Conservation (phyloP, 1,140 invertebrate species). For the Oryctes rhinoceros region DNA sequence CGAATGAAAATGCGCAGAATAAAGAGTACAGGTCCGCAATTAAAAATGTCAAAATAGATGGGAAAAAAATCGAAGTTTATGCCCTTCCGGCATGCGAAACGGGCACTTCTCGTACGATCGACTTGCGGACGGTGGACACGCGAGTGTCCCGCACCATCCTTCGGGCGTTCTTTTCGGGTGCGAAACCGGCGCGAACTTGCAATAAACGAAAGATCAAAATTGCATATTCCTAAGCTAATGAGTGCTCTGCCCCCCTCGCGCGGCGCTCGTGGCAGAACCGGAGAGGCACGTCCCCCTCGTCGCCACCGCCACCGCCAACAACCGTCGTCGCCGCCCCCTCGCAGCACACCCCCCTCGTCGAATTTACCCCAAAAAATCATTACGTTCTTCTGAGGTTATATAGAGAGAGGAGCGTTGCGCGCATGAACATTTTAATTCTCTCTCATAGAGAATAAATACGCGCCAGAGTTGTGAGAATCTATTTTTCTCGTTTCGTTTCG, state of each 20-base stretch:
- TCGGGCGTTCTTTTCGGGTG: slow-evolving; percentile 34
- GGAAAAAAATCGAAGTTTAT: slow-evolving; percentile 46
- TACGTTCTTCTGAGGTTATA: slow-evolving; percentile 59
- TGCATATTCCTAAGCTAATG: slow-evolving; percentile 56
- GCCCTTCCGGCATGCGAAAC: slow-evolving; percentile 31
- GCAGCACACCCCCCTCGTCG: slow-evolving; percentile 39
- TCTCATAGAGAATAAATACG: slow-evolving; percentile 50
- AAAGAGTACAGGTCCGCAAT: slow-evolving; percentile 63
- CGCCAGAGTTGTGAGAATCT: slow-evolving; percentile 53
- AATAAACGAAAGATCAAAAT: slow-evolving; percentile 49
- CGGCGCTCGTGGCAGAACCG: slow-evolving; percentile 42
- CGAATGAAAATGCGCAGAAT: slow-evolving; percentile 63
- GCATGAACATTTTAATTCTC: slow-evolving; percentile 61
- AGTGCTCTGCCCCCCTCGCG: slow-evolving; percentile 49
- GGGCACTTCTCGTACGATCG: neutral
- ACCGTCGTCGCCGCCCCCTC: slow-evolving; percentile 15
- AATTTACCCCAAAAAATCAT: slow-evolving; percentile 60
- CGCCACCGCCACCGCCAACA: slow-evolving; percentile 37
- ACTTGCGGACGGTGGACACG: slow-evolving; percentile 34
- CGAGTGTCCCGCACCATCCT: slow-evolving; percentile 38
- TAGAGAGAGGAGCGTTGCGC: slow-evolving; percentile 46
- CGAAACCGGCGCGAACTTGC: slow-evolving; percentile 38
- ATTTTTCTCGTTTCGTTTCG: slow-evolving; percentile 59
- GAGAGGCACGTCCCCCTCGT: slow-evolving; percentile 38
- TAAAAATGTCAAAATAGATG: slow-evolving; percentile 61